Percentiles rank a stretch among this genome's conserved stretches.
Evolutionary conservation across 2,113 vertebrate genomes (phyloP).

Genomic region (Strix aluco): DNA sequence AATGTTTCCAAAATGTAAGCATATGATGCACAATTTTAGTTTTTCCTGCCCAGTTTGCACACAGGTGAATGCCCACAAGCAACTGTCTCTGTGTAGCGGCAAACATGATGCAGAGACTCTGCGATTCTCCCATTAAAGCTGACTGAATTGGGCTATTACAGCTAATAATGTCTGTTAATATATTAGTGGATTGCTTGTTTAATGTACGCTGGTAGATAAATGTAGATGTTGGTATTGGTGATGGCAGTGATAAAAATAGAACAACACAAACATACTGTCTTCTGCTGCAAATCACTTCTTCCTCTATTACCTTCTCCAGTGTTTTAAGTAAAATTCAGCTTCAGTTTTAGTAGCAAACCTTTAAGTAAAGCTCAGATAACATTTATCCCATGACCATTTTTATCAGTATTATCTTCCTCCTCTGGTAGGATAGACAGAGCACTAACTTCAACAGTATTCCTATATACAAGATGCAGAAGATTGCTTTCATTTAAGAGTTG

Average conservation of each 20-base stretch:
- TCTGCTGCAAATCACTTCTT: not conserved
- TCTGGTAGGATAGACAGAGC: not conserved
- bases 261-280: not conserved
- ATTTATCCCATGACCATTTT: not conserved
- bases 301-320: not conserved
- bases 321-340: not conserved
- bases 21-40: not conserved
- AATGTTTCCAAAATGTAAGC: slow-evolving; percentile 36
- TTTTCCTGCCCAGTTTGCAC: slow-evolving; percentile 8
- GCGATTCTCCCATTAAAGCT: not conserved
- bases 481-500: not conserved
- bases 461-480: not conserved
- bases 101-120: not conserved
- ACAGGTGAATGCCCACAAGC: slow-evolving; percentile 52
- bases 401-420: not conserved
- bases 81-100: not conserved
- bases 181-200: not conserved
- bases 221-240: not conserved
- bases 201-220: not conserved
- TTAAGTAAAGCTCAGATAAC: not conserved
- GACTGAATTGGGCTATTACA: not conserved
- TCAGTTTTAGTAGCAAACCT: not conserved
- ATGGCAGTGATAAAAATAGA: not conserved
- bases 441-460: not conserved
- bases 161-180: not conserved